Evolutionary conservation across 2,797 vertebrate genomes (phyloP), one percentile per base, ranked within the genome.

Genomic region (Acanthornis magna): DNA sequence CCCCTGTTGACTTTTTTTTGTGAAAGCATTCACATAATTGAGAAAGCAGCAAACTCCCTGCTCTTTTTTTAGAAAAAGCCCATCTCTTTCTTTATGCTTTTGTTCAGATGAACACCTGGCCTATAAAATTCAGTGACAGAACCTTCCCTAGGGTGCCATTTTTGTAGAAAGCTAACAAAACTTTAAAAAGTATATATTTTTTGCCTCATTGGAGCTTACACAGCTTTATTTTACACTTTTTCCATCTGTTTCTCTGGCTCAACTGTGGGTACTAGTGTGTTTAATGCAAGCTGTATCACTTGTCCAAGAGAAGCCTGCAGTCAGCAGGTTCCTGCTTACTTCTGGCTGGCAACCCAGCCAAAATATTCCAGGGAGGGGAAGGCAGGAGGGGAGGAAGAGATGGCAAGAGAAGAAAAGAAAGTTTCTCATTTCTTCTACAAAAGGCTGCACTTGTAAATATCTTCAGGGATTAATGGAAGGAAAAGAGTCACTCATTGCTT

Each of bases 221-320:
- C 86, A 97, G 94, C 83, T 97, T 95, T 94, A 85, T 97, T 96
- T 97, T 89, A 90, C 72, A 88, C 88, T 95, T 97, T 90, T 72
- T 83, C 95, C 94, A 97, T 97, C 96, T 98, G 96, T 96, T 97
- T 97, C 40, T 86, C 91, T 97, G 83, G 74, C 95, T 97, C 77
- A 53, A 10, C 87, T 95, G 72, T 3, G 50, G 80, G 85, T 81
- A 91, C 60, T 47, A 58, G 40, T 57, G 73, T 95, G 75, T 96
- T 97, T 95, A 96, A 97, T 97, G 76, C 80, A 92, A 97, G 75
- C 85, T 71, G 68, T 34, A 85, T 45, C 60, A 55, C 93, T 97
- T 89, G 58, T 80, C 85, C 95, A 94, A 89, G 55, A 96, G 88
- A 96, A 97, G 54, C 83, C 47, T 95, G 88, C 51, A 97, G 89